phyloP scores from a whole-genome alignment of 2,113 vertebrate species.

The Miniopterus natalensis region DNA sequence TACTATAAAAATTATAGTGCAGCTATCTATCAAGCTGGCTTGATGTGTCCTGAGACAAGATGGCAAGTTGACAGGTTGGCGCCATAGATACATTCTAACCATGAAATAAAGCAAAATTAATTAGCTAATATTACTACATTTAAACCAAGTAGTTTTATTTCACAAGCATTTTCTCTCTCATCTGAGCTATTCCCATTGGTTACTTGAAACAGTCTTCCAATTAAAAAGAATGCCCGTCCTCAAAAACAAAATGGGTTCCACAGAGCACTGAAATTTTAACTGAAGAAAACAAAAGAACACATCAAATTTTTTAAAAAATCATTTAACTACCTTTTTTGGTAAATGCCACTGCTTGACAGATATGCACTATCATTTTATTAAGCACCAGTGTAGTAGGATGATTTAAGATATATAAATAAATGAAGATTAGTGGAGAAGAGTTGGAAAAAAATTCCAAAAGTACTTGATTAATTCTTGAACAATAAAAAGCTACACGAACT shows the following conservation, averaged over 20 bases:
- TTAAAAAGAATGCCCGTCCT: background rate
- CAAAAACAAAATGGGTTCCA: background rate
- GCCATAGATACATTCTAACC: background rate
- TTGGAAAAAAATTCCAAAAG: conserved; percentile 26
- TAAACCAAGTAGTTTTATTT: conserved; percentile 19
- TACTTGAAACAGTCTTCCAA: background rate
- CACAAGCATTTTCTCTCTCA: background rate
- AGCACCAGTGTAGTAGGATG: background rate
- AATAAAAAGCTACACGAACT: conserved; percentile 34
- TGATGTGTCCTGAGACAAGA: background rate
- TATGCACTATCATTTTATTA: conserved; percentile 31
- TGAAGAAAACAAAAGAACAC: conserved; percentile 4
- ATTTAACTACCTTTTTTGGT: background rate
- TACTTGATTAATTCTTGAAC: conserved; percentile 20
- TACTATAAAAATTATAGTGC: background rate
- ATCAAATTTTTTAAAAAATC: background rate
- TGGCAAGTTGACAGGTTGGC: background rate
- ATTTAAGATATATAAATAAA: conserved; percentile 25
- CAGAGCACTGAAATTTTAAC: conserved; percentile 46
- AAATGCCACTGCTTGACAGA: background rate
- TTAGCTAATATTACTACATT: background rate
- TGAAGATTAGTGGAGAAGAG: background rate
- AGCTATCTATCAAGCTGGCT: background rate
- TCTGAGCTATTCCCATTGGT: background rate
- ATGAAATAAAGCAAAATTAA: conserved; percentile 24